Percentiles rank a stretch among this genome's conserved stretches.
These are phyloP conservation scores for Bombyx mandarina DNA, from an alignment of 1,140 invertebrate species.

Conservation along the genomic window DNA sequence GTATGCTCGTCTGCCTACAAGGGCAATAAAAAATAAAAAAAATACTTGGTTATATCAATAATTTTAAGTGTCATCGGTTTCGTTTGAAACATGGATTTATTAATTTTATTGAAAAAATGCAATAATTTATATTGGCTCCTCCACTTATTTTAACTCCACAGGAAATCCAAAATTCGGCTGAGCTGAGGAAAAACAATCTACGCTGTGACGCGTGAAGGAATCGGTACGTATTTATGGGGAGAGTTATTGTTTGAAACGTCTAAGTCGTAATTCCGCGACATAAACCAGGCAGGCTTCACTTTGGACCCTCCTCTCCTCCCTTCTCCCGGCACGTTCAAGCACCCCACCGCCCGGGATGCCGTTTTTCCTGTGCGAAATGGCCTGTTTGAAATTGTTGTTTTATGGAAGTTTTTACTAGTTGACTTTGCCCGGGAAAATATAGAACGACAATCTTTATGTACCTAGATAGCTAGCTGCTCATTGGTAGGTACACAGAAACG, in stretches of 20 bases:
- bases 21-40: too few relatives aligned
- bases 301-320: conserved; percentile 30
- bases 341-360: conserved; percentile 47
- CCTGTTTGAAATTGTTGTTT: conserved; percentile 71
- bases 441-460: conserved; percentile 51
- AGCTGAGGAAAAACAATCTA: conserved; percentile 48
- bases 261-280: conserved; percentile 68
- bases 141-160: background rate
- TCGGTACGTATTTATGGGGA: conserved; percentile 65
- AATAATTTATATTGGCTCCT: too few relatives aligned
- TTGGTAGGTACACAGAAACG: conserved; percentile 3
- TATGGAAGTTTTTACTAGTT: conserved; percentile 71
- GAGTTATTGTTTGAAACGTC: conserved; percentile 71
- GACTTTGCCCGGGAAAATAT: conserved; percentile 61
- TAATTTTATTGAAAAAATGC: too few relatives aligned
- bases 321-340: conserved; percentile 14
- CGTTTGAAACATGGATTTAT: too few relatives aligned
- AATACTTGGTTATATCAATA: too few relatives aligned
- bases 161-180: conserved; percentile 24
- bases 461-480: conserved; percentile 7
- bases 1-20: too few relatives aligned
- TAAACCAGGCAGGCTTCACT: conserved; percentile 61
- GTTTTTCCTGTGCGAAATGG: conserved; percentile 68
- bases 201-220: conserved; percentile 69
- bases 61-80: too few relatives aligned